These are phyloP conservation scores for Labia minor DNA, from an alignment of 2,888 invertebrate species.

Conservation along the genomic window DNA sequence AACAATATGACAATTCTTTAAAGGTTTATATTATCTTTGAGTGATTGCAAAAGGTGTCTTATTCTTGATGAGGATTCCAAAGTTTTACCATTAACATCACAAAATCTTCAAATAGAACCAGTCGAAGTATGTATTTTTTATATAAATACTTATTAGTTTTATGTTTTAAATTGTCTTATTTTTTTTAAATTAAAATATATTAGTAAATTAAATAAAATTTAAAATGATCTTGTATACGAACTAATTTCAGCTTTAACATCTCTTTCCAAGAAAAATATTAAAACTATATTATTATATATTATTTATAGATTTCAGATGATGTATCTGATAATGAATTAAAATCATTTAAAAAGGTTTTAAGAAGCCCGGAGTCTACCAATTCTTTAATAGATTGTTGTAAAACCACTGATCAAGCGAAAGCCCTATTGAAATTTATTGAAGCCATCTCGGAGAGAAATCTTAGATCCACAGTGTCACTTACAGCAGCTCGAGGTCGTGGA, in stretches of 20 bases:
- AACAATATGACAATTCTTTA: no score
- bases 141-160: no score
- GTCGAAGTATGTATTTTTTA: conserved; percentile 46
- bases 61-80: conserved; percentile 91
- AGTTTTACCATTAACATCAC: conserved; percentile 84
- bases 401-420: conserved; percentile 88
- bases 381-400: conserved; percentile 77
- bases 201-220: no score
- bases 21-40: conserved; percentile 74
- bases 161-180: no score
- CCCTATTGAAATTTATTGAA: conserved; percentile 85
- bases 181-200: no score
- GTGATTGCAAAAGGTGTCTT: conserved; percentile 75
- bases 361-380: conserved; percentile 92
- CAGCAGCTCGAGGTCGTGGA: conserved; percentile 92
- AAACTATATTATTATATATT: no score
- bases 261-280: no score
- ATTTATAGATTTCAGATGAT: no score
- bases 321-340: no score
- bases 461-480: conserved; percentile 84
- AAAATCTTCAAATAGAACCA: conserved; percentile 68
- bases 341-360: no score
- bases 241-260: no score
- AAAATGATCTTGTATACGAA: no score
- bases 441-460: conserved; percentile 84